Percentiles rank a stretch among this genome's conserved stretches.
phyloP scores from a whole-genome alignment of 2,888 invertebrate species.

The Apotomis capreana region DNA sequence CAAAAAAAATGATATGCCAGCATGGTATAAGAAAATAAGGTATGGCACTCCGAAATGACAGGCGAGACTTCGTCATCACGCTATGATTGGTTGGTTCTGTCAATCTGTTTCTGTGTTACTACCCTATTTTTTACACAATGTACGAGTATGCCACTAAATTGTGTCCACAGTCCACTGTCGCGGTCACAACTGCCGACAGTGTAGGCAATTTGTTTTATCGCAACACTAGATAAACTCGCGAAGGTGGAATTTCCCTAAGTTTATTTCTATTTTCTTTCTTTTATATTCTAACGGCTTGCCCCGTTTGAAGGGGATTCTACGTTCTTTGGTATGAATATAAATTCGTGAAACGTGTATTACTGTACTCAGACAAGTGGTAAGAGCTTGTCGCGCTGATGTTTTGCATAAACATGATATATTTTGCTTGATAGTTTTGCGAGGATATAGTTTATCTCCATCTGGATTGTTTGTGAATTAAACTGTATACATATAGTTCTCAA shows the following conservation, averaged over 20 bases:
- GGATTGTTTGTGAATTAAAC: too few species aligned
- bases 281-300: slow-evolving; percentile 11
- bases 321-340: neutral
- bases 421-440: neutral
- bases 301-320: slow-evolving; percentile 5
- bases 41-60: too few species aligned
- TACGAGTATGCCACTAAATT: neutral
- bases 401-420: neutral
- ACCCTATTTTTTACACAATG: too few species aligned
- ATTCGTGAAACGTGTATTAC: slow-evolving; percentile 17
- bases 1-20: too few species aligned
- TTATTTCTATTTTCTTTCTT: slow-evolving; percentile 46
- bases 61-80: too few species aligned
- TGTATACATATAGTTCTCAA: too few species aligned
- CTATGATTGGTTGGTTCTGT: too few species aligned
- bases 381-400: neutral
- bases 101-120: too few species aligned
- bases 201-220: slow-evolving; percentile 72
- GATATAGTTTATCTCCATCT: too few species aligned
- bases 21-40: too few species aligned
- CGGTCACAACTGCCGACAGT: slow-evolving; percentile 45
- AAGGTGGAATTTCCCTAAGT: slow-evolving; percentile 59
- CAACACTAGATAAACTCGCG: slow-evolving; percentile 60
- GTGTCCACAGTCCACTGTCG: slow-evolving; percentile 6
- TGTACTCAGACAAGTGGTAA: slow-evolving; percentile 4